phyloP scores from a whole-genome alignment of 2,888 invertebrate species.

The Pheosia tremula region DNA sequence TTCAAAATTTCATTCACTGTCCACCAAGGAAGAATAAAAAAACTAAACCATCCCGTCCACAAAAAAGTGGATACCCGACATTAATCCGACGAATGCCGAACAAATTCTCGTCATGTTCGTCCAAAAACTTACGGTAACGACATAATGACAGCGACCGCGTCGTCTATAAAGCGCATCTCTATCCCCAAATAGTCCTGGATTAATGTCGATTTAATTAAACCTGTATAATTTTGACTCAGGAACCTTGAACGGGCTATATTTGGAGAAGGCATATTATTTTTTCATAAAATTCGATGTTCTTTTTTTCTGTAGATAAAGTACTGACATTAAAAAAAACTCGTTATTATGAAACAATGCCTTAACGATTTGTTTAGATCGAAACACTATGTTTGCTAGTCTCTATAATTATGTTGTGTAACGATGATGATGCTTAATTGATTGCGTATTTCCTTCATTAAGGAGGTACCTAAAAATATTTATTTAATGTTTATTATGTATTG shows the following conservation, averaged over 20 bases:
- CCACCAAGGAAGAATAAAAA: not conserved
- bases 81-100: slow-evolving; percentile 58
- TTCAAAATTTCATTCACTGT: slow-evolving; percentile 1
- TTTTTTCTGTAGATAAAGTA: no score
- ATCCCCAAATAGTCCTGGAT: slow-evolving; percentile 72
- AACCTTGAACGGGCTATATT: slow-evolving; percentile 26
- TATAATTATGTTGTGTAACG: no score
- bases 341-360: no score
- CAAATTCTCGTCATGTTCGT: slow-evolving; percentile 58
- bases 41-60: slow-evolving; percentile 20
- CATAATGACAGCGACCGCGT: slow-evolving; percentile 73
- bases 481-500: no score
- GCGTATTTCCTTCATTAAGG: no score
- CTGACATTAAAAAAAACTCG: not conserved
- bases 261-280: slow-evolving; percentile 33
- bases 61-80: slow-evolving; percentile 40
- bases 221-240: slow-evolving; percentile 75
- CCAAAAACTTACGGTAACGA: slow-evolving; percentile 71
- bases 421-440: no score
- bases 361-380: no score
- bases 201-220: slow-evolving; percentile 84
- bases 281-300: not conserved
- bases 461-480: no score
- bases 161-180: slow-evolving; percentile 64
- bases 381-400: no score